Base-by-base conservation (phyloP, 2,113 vertebrate genomes). In the Pygoscelis antarcticus region DNA sequence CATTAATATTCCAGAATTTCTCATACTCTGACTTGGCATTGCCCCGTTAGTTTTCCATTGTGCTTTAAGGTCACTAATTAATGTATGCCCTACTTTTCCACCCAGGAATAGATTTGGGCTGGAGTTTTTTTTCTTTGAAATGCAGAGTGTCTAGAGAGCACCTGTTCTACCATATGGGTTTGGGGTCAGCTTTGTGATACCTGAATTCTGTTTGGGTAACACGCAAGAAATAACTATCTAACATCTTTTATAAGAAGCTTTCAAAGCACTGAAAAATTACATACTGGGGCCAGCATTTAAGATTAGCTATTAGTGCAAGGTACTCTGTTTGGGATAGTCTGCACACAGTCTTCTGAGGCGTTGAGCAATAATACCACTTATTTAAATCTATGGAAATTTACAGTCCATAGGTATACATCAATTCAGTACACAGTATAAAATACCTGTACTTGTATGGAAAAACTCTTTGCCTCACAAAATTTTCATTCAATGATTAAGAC, bases 51-150 rank as follows among this genome's bases (percentile, higher is more conserved):
- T 84, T 97, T 90, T 92, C 92, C 93, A 92, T 61, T 69, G 83
- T 52, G 74, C 90, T 97, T 95, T 95, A 93, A 96, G 97, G 97
- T 96, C 95, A 97, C 69, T 97, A 97, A 96, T 97, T 95, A 97
- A 95, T 65, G 80, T 44, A 68, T 93, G 92, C 74, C 96, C 95
- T 97, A 97, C 88, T 97, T 97, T 94, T 94, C 90, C 91, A 94
- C 34, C 81, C 69, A 92, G 77, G 80, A 95, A 90, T 79, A 95
- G 80, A 78, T 64, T 80, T 83, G 92, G 85, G 90, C 66, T 89
- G 79, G n/a, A 32, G 27, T 62, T 80, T 11, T 51, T 64, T 29
- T 46, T 15, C 93, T 97, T 96, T 97, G 96, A 96, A 97, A 87
- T 97, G 95, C 83, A 95, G 86, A 94, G 88, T 92, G 94, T 95